Percentiles rank a stretch among this genome's conserved stretches.
Conservation (phyloP, 2,113 vertebrate species). For the Mormyrus lacerda region DNA sequence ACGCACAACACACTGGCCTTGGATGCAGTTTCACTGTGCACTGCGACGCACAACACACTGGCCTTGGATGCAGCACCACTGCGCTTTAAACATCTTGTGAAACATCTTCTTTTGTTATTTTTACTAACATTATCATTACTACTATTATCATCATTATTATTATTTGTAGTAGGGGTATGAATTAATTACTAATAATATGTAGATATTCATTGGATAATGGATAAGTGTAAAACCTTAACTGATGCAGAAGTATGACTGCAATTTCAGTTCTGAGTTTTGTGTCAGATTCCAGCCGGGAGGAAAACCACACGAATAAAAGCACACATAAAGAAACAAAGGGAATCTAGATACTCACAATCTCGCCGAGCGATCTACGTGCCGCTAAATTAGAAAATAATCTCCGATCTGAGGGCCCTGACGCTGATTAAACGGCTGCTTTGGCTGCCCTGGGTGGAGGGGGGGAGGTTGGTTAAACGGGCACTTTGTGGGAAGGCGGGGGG, state of each 20-base stretch:
- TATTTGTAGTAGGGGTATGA: background rate
- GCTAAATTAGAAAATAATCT: slow-evolving; percentile 48
- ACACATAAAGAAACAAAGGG: background rate
- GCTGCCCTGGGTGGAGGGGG: background rate
- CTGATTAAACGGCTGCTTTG: slow-evolving; percentile 25
- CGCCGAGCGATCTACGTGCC: slow-evolving; percentile 49
- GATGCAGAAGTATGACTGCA: background rate
- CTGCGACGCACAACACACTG: too few relatives aligned
- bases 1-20: background rate
- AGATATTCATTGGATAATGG: background rate
- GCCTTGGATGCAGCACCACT: background rate
- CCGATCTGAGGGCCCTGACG: slow-evolving; percentile 43
- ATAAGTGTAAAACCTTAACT: background rate
- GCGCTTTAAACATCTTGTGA: background rate
- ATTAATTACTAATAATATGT: background rate
- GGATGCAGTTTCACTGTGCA: background rate
- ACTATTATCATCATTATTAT: background rate
- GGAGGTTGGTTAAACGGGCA: slow-evolving; percentile 28
- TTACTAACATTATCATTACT: background rate
- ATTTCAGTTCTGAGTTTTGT: background rate
- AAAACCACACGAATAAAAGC: background rate
- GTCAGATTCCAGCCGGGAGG: background rate
- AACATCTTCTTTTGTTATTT: too few relatives aligned
- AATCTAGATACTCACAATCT: background rate
- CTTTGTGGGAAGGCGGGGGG: slow-evolving; percentile 19